Evolutionary conservation across 2,113 vertebrate species (phyloP).

Genomic region (Cyprinodon variegatus): DNA sequence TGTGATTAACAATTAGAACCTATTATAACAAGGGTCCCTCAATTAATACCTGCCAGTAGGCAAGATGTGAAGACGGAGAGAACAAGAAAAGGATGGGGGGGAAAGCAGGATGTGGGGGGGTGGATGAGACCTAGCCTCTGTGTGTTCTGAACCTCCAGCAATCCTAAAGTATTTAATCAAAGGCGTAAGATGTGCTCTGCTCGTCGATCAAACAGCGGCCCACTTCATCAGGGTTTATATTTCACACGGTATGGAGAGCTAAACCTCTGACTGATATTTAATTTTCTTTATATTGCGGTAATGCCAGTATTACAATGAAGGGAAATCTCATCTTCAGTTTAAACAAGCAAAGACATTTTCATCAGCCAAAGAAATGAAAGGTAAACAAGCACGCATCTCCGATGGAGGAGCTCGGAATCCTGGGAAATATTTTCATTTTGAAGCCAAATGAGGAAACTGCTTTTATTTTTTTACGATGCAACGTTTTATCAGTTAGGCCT

Average conservation of each 20-base stretch:
- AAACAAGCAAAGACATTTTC: background rate
- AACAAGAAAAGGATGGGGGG: background rate
- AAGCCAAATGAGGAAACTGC: background rate
- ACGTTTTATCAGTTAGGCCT: background rate
- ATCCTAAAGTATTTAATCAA: background rate
- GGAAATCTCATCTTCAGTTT: background rate
- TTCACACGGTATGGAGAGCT: background rate
- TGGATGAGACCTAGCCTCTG: background rate
- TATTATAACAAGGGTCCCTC: slow-evolving; percentile 66
- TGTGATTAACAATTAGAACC: slow-evolving; percentile 74
- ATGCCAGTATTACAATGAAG: background rate
- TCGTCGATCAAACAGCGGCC: background rate
- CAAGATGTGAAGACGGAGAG: slow-evolving; percentile 28
- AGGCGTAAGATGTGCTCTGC: background rate
- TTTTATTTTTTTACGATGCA: background rate
- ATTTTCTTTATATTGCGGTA: background rate
- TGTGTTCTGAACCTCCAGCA: background rate
- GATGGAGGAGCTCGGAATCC: background rate
- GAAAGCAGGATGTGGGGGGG: background rate
- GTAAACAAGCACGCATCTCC: background rate
- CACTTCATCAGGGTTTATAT: background rate
- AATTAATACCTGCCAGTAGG: slow-evolving; percentile 71
- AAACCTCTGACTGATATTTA: background rate
- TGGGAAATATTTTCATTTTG: background rate
- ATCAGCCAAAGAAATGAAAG: background rate